Evolutionary conservation across 2,888 invertebrate genomes (phyloP).

Genomic region (Stenurella melanura): DNA sequence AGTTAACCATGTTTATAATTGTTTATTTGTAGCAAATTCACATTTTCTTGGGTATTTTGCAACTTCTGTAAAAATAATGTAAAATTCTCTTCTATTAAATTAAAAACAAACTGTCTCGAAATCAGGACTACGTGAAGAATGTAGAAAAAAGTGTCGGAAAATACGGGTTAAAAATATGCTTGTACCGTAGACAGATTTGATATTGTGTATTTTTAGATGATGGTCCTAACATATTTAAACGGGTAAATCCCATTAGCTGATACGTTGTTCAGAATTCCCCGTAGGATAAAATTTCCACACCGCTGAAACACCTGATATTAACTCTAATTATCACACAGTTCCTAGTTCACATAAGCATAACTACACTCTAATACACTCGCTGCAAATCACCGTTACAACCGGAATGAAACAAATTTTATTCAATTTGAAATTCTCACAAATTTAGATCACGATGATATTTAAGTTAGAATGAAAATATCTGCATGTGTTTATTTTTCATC

Average conservation of each 20-base stretch:
- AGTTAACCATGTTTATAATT: no score
- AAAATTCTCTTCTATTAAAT: no score
- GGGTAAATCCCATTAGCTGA: not conserved
- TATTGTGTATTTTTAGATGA: not conserved
- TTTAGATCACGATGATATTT: not conserved
- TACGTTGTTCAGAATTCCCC: not conserved
- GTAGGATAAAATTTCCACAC: not conserved
- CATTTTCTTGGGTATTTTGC: no score
- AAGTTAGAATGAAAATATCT: not conserved
- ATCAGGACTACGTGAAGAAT: no score
- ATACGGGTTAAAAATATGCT: no score
- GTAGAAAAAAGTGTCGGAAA: no score
- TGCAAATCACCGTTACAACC: not conserved
- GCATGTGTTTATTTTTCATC: not conserved
- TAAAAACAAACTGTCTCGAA: no score
- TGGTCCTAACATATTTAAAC: not conserved
- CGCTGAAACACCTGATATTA: conserved; percentile 3
- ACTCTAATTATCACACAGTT: conserved; percentile 7
- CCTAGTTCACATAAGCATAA: conserved; percentile 2
- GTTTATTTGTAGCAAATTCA: no score
- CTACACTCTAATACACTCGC: not conserved
- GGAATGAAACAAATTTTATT: not conserved
- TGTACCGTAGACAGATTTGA: no score
- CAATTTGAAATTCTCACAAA: not conserved
- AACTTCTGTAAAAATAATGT: no score